These are phyloP conservation scores for Manacus vitellinus DNA, from an alignment of 2,113 vertebrate genomes.

Conservation along the genomic window DNA sequence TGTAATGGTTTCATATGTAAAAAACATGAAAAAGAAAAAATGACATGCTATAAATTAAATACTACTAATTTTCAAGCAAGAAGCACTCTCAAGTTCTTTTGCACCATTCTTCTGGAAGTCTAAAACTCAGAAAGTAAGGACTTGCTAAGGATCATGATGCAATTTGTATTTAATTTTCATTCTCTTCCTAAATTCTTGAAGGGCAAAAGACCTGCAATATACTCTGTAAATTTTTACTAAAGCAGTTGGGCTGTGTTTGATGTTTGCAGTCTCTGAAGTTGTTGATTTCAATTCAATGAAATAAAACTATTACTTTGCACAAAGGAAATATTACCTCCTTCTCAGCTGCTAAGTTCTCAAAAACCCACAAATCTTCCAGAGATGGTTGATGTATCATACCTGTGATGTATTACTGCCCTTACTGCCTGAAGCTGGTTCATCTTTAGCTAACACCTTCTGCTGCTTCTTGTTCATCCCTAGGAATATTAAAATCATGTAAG, in stretches of 20 bases:
- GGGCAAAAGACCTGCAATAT: not conserved
- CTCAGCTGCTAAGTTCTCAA: not conserved
- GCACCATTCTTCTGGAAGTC: not conserved
- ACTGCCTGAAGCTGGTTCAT: constrained; percentile 84
- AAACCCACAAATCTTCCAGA: not conserved
- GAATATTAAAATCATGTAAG: constrained; percentile 50
- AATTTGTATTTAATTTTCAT: not conserved
- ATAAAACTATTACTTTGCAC: not conserved
- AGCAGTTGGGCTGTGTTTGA: not conserved
- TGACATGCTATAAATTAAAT: not conserved
- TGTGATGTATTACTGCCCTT: constrained; percentile 82
- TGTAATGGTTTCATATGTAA: not conserved
- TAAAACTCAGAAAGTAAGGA: not conserved
- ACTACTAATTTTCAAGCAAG: not conserved
- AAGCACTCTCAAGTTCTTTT: not conserved
- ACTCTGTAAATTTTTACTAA: not conserved
- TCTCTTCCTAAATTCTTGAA: not conserved
- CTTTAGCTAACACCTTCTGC: constrained; percentile 89
- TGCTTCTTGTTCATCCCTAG: constrained; percentile 93
- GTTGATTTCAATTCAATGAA: not conserved
- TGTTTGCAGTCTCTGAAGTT: not conserved
- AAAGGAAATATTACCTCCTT: not conserved
- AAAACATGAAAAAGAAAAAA: not conserved
- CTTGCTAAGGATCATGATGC: not conserved
- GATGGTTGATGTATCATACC: constrained; percentile 58